phyloP scores from a whole-genome alignment of 2,888 invertebrate species.

The Campoplex capitator region DNA sequence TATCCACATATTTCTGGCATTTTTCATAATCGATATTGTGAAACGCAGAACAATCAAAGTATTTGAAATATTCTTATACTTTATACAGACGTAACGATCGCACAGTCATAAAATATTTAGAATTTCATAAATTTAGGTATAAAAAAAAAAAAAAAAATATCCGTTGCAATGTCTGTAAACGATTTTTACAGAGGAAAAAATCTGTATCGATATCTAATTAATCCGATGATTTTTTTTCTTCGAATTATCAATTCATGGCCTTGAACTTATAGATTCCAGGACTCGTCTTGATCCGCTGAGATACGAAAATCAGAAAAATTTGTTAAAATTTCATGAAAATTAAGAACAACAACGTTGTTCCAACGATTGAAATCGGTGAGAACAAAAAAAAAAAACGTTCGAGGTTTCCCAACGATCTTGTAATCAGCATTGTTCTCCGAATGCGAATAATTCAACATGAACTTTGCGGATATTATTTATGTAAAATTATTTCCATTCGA shows the following conservation, averaged over 20 bases:
- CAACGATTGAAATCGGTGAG: neutral
- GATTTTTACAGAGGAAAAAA: constrained; percentile 20
- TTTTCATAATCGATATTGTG: constrained; percentile 20
- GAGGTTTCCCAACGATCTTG: too few species aligned
- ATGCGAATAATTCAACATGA: neutral
- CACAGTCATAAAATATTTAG: neutral
- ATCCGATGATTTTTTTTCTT: neutral
- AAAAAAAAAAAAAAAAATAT: neutral
- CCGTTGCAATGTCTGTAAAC: neutral
- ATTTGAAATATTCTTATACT: constrained; percentile 64
- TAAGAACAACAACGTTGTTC: neutral
- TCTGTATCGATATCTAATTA: neutral
- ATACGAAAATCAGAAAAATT: neutral
- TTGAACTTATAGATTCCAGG: neutral
- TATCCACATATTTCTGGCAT: neutral
- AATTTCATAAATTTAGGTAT: constrained; percentile 24
- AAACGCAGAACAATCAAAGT: constrained; percentile 54
- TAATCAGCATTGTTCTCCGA: neutral
- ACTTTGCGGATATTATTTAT: neutral
- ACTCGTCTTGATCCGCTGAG: neutral
- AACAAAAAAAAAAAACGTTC: too few species aligned
- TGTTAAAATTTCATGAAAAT: neutral
- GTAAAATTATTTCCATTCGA: neutral
- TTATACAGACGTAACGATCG: constrained; percentile 29
- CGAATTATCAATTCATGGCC: neutral